A percentile compares a stretch with the other conserved stretches of the same genome.
Evolutionary conservation across 2,113 vertebrate genomes (phyloP).

Genomic region (Philantomba maxwellii): DNA sequence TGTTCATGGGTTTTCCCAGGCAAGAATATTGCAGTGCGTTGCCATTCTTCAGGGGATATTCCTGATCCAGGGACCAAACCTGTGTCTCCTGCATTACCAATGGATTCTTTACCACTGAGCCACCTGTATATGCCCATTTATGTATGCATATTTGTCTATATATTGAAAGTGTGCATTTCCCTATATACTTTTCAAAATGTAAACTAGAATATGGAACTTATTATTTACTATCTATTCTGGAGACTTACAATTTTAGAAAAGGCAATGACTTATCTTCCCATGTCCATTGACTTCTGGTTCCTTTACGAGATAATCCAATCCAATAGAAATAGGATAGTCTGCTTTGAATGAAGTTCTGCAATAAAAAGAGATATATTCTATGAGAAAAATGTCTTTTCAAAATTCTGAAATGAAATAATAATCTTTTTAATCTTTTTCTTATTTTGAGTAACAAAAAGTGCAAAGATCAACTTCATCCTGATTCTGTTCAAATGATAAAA

Average conservation of each 20-base stretch:
- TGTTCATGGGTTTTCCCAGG: background rate
- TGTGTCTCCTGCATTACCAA: background rate
- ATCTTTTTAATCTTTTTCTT: background rate
- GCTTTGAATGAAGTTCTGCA: slow-evolving; percentile 1
- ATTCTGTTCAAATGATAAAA: background rate
- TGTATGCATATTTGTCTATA: background rate
- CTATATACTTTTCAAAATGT: background rate
- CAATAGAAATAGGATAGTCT: background rate
- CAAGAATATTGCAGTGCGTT: background rate
- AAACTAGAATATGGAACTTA: background rate
- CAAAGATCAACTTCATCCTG: background rate
- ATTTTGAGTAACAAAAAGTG: background rate
- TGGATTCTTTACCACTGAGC: background rate
- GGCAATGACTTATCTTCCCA: background rate
- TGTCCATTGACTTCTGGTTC: fast-evolving
- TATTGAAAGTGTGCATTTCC: background rate
- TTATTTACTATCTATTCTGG: background rate
- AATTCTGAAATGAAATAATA: background rate
- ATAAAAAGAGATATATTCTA: background rate
- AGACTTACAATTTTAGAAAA: background rate
- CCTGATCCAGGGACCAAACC: background rate
- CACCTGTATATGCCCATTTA: background rate
- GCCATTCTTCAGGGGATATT: background rate
- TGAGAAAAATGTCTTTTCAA: background rate
- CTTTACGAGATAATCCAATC: slow-evolving; percentile 6